A percentile compares a stretch with the other conserved stretches of the same genome.
These are phyloP conservation scores for Enteromius argenteus DNA, from an alignment of 2,797 vertebrate genomes.

Conservation along the genomic window DNA sequence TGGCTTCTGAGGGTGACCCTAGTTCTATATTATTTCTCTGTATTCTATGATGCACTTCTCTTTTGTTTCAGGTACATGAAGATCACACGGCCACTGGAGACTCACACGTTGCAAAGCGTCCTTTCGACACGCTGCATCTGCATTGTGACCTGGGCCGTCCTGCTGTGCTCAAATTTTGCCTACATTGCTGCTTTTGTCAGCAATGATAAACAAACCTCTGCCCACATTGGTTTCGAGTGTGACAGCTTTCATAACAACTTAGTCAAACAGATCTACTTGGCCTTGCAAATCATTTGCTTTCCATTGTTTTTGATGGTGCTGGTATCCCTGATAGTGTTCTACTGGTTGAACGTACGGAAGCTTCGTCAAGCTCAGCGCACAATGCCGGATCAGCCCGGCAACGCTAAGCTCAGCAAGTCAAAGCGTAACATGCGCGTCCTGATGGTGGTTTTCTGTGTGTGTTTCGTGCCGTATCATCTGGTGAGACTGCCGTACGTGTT, in stretches of 20 bases:
- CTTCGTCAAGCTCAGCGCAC: slow-evolving; percentile 58
- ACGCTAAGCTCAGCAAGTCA: slow-evolving; percentile 64
- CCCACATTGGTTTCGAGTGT: slow-evolving; percentile 39
- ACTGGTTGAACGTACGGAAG: slow-evolving; percentile 63
- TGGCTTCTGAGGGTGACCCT: not conserved
- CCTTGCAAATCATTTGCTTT: slow-evolving; percentile 58
- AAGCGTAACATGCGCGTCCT: slow-evolving; percentile 76
- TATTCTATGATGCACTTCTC: not conserved
- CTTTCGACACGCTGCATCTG: slow-evolving; percentile 62
- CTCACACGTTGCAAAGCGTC: slow-evolving; percentile 62
- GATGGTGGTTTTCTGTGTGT: slow-evolving; percentile 74
- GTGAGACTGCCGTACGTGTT: slow-evolving; percentile 71
- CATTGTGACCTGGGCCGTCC: slow-evolving; percentile 66
- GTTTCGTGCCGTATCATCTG: slow-evolving; percentile 78
- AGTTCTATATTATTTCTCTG: not conserved
- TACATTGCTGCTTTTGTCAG: slow-evolving; percentile 62
- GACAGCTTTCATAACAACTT: slow-evolving; percentile 38
- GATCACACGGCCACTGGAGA: slow-evolving; percentile 68
- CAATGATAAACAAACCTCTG: rapidly evolving
- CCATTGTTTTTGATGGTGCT: slow-evolving; percentile 68
- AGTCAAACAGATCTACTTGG: slow-evolving; percentile 58
- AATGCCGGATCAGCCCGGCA: slow-evolving; percentile 26
- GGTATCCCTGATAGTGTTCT: slow-evolving; percentile 69
- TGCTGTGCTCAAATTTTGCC: slow-evolving; percentile 34
- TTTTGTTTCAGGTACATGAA: slow-evolving; percentile 72